A percentile compares a stretch with the other conserved stretches of the same genome.
phyloP scores from a whole-genome alignment of 2,113 vertebrate species.

The Hassar affinis region DNA sequence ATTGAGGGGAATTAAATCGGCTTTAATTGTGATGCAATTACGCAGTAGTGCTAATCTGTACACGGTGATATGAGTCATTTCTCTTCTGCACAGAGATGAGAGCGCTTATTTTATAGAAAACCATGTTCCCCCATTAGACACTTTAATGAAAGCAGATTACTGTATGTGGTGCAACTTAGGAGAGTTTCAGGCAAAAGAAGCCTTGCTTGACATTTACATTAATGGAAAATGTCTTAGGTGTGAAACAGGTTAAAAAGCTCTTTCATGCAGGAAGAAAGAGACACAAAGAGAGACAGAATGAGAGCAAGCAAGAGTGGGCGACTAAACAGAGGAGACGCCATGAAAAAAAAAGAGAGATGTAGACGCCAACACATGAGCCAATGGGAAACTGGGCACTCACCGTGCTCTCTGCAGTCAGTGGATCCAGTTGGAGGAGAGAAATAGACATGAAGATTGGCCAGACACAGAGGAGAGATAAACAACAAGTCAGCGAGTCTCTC shows the following conservation, averaged over 20 bases:
- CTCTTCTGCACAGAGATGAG: slow-evolving; percentile 65
- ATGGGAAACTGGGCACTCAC: slow-evolving; percentile 75
- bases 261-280: slow-evolving; percentile 46
- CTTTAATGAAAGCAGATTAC: slow-evolving; percentile 66
- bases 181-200: slow-evolving; percentile 45
- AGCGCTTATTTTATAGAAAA: slow-evolving; percentile 60
- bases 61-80: slow-evolving; percentile 68
- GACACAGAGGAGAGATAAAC: slow-evolving; percentile 60
- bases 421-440: slow-evolving; percentile 44
- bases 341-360: not conserved
- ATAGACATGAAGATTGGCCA: slow-evolving; percentile 48
- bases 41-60: slow-evolving; percentile 70
- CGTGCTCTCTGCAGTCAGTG: slow-evolving; percentile 77
- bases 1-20: slow-evolving; percentile 60
- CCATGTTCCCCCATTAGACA: slow-evolving; percentile 66
- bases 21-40: slow-evolving; percentile 77
- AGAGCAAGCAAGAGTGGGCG: slow-evolving; percentile 15
- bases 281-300: slow-evolving; percentile 22
- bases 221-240: slow-evolving; percentile 53
- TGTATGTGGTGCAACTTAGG: slow-evolving; percentile 47
- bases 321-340: slow-evolving; percentile 8
- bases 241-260: slow-evolving; percentile 50
- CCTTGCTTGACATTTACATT: slow-evolving; percentile 58
- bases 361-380: not conserved
- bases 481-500: slow-evolving; percentile 67